Base-by-base conservation (phyloP, 2,888 invertebrate genomes). In the Sceliomorpha sp. region DNA sequence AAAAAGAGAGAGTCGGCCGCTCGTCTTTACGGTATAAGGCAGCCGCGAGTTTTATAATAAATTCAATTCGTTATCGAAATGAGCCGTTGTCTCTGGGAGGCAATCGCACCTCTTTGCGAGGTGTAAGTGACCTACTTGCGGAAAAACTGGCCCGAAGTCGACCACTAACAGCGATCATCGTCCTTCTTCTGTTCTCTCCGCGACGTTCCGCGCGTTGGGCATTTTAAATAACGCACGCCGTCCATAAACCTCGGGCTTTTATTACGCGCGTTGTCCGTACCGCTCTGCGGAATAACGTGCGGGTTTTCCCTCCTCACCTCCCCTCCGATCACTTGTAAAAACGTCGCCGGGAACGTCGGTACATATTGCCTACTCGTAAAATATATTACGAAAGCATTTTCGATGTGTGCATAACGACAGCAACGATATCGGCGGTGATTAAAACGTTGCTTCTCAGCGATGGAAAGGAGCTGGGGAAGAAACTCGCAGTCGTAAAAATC, bases 101-200 rank as follows among this genome's bases (percentile, higher is more conserved):
- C 56, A 37, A 56, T 64, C 55, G 53, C 67, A 55, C 60, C 53
- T 67, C 45, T 55, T 27, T 44, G 68, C 40, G 39, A 56, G 68
- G 55, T 68, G 56, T 55, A 68, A 68, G 60, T 68, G 67, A 59
- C 59, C 59, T 48, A 67, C 67, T 67, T 59, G 53, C 34, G 37
- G 31, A 48, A 55, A 56, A 56, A 37, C 67, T 67, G 55, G 55
- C 50, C 37, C 48, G 27, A 55, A 55, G 60, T 47, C 48, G 53
- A 53, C 58, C 48, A 37, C 67, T 15, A 48, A 66, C 55, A 67
- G 29, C 50, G 44, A 67, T 51, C 44, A 37, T 50, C 45, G 67
- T 68, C 39, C 62, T 62, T 68, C 51, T 56, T 56, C 55, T 44
- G 37, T 17, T 42, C 15, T n/a, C n/a, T n/a, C n/a, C 40, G 47